A percentile compares a stretch with the other conserved stretches of the same genome.
Conservation (phyloP, 35 echinoderm and acorn worm genomes). For the Strongylocentrotus purpuratus region DNA sequence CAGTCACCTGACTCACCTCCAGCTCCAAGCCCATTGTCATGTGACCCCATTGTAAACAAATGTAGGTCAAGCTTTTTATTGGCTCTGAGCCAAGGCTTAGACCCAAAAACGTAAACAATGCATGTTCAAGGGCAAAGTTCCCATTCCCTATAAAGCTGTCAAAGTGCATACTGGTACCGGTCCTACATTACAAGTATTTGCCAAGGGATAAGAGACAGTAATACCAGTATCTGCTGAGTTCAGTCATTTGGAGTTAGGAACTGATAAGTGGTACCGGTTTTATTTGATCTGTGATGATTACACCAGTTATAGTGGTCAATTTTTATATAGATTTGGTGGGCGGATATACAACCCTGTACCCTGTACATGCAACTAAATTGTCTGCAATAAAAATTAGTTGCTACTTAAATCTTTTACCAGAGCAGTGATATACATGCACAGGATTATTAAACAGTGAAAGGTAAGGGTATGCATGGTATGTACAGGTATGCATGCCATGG, state of each 20-base stretch:
- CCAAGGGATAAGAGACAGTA: not conserved
- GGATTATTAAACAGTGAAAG: not conserved
- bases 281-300: not conserved
- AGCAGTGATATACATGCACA: not conserved
- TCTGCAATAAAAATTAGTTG: not conserved
- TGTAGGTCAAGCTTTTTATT: not conserved
- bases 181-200: not conserved
- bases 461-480: not conserved
- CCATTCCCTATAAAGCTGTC: not conserved
- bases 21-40: not conserved
- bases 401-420: not conserved
- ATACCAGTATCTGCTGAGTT: not conserved
- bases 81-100: not conserved
- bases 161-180: not conserved
- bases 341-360: not conserved
- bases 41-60: not conserved
- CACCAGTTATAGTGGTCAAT: not conserved
- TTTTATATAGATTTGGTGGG: not conserved
- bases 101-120: not conserved
- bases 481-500: too few species aligned
- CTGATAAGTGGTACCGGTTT: not conserved
- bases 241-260: not conserved
- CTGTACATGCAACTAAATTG: not conserved
- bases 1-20: too few species aligned
- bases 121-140: not conserved